Conservation (phyloP, 2,797 vertebrate species). For the Diceros bicornis region DNA sequence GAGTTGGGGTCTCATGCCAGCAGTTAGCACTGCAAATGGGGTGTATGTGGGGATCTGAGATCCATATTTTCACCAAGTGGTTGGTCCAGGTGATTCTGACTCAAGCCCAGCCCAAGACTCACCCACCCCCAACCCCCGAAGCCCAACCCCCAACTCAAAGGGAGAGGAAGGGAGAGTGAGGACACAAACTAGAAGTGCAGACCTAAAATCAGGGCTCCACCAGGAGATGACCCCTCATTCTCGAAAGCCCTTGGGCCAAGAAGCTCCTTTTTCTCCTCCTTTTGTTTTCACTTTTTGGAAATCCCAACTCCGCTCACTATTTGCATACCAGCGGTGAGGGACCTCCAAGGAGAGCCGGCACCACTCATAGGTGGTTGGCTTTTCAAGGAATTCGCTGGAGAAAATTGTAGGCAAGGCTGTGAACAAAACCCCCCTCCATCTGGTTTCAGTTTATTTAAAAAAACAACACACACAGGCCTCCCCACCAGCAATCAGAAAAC, state of each 20-base stretch:
- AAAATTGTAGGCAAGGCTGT: constrained; percentile 79
- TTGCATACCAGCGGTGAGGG: constrained; percentile 70
- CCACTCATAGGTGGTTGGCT: constrained; percentile 76
- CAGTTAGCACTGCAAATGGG: background rate
- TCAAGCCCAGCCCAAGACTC: background rate
- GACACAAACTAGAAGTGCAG: constrained; percentile 1
- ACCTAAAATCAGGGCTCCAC: background rate
- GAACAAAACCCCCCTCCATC: constrained; percentile 80
- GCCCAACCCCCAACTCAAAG: background rate
- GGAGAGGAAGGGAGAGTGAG: background rate
- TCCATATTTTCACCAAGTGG: background rate
- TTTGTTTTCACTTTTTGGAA: constrained; percentile 61
- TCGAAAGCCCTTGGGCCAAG: background rate
- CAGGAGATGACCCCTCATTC: constrained; percentile 34
- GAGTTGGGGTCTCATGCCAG: background rate
- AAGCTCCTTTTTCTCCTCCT: background rate
- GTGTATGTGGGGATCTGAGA: background rate
- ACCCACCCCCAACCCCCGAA: background rate
- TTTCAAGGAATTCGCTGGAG: constrained; percentile 81
- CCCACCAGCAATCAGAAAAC: constrained; percentile 80
- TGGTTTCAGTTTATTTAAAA: constrained; percentile 85
- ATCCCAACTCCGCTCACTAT: constrained; percentile 25
- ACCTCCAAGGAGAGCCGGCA: constrained; percentile 70
- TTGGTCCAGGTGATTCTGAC: constrained; percentile 21
- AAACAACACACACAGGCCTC: constrained; percentile 68